These are phyloP conservation scores for Limnothrissa miodon DNA, from an alignment of 2,113 vertebrate genomes.

Conservation along the genomic window DNA sequence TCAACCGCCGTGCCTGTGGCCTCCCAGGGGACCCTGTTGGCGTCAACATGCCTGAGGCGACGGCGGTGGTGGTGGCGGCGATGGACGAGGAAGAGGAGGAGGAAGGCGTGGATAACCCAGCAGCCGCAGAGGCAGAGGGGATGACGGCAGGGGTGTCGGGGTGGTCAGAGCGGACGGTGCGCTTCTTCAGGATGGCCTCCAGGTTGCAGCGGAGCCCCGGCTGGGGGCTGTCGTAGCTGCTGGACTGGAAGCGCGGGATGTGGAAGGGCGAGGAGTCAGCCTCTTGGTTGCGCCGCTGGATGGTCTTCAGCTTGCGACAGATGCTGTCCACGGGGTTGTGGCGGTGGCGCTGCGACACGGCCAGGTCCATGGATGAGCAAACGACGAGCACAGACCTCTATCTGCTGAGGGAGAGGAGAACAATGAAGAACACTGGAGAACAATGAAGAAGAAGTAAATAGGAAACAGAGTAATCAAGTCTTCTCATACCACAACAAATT, in stretches of 20 bases:
- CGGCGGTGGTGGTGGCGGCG: not conserved
- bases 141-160: fast-evolving
- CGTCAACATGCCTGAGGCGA: not conserved
- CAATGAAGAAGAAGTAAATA: no score
- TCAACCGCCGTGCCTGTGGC: not conserved
- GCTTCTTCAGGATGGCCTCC: slow-evolving; percentile 78
- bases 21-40: slow-evolving; percentile 37
- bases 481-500: no score
- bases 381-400: slow-evolving; percentile 49
- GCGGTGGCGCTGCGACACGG: slow-evolving; percentile 58
- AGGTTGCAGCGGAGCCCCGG: slow-evolving; percentile 68
- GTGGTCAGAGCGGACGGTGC: slow-evolving; percentile 39
- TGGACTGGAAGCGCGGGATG: slow-evolving; percentile 80
- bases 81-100: not conserved
- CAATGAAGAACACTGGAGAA: not conserved
- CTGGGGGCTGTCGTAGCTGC: slow-evolving; percentile 77
- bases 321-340: slow-evolving; percentile 90
- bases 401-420: slow-evolving; percentile 43
- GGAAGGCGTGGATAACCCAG: not conserved
- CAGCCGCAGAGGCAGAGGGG: not conserved
- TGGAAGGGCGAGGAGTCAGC: slow-evolving; percentile 73
- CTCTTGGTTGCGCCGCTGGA: slow-evolving; percentile 76
- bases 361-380: slow-evolving; percentile 62
- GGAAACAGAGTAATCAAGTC: not conserved
- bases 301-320: slow-evolving; percentile 84